Percentiles rank a stretch among this genome's conserved stretches.
Conservation (phyloP, 2,888 invertebrate species). For the Phrixothrix hirtus region DNA sequence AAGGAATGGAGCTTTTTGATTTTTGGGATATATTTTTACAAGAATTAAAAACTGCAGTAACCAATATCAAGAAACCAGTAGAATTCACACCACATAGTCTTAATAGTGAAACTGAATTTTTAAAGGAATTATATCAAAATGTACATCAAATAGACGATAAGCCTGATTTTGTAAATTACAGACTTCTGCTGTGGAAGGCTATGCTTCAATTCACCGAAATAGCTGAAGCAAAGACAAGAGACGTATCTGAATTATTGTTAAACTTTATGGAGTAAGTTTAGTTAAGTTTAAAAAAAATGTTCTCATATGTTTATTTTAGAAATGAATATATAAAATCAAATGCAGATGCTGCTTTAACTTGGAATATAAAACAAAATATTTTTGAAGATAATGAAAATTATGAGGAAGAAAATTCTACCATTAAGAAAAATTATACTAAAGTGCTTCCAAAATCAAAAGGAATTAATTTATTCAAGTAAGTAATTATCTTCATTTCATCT, state of each 20-base stretch:
- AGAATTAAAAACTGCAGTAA: constrained; percentile 61
- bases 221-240: constrained; percentile 79
- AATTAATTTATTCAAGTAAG: constrained; percentile 1
- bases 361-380: constrained; percentile 59
- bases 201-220: constrained; percentile 74
- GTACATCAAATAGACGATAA: constrained; percentile 57
- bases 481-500: too few relatives aligned
- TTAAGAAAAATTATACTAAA: constrained; percentile 3
- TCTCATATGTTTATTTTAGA: constrained; percentile 42
- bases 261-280: constrained; percentile 73
- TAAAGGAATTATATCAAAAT: constrained; percentile 44
- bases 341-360: constrained; percentile 61
- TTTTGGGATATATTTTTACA: constrained; percentile 75
- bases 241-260: constrained; percentile 78
- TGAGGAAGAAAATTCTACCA: constrained; percentile 40
- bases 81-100: constrained; percentile 30
- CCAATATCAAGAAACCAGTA: constrained; percentile 53
- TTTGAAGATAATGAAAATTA: constrained; percentile 51
- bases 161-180: constrained; percentile 75
- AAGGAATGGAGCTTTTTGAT: constrained; percentile 60
- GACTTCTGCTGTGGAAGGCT: constrained; percentile 79
- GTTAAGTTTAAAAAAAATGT: not conserved
- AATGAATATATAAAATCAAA: constrained; percentile 65
- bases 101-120: constrained; percentile 34
- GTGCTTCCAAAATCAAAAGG: not conserved